Conservation (phyloP, 2,113 vertebrate species). For the Dasyurus viverrinus region DNA sequence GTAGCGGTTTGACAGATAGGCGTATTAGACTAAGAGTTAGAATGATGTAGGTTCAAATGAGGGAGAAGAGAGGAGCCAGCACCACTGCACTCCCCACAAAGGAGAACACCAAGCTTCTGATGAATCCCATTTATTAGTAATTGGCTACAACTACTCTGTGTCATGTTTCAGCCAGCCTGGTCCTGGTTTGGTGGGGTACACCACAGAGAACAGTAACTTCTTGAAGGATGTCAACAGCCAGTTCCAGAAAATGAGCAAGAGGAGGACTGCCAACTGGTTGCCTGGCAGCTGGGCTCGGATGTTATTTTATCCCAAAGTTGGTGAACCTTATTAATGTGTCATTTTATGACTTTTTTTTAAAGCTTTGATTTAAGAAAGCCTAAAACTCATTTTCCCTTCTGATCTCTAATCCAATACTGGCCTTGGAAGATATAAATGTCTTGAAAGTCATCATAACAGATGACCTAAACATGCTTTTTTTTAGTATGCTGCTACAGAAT, state of each 20-base stretch:
- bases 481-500: background rate
- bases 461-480: background rate
- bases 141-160: slow-evolving; percentile 30
- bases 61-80: background rate
- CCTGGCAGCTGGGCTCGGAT: background rate
- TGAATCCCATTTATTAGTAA: slow-evolving; percentile 52
- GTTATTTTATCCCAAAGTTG: background rate
- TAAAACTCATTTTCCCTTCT: background rate
- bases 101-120: slow-evolving; percentile 30
- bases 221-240: background rate
- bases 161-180: slow-evolving; percentile 17
- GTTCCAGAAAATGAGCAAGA: background rate
- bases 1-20: background rate
- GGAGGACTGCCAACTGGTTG: slow-evolving; percentile 13
- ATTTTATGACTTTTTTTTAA: background rate
- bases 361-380: background rate
- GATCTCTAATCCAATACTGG: background rate
- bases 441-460: background rate
- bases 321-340: background rate
- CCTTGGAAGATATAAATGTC: background rate
- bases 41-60: background rate
- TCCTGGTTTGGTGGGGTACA: background rate
- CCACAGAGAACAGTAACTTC: slow-evolving; percentile 17
- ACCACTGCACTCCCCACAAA: slow-evolving; percentile 13
- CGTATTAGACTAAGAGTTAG: background rate